Base-by-base conservation (phyloP, 2,888 invertebrate species). In the Bombylius major region DNA sequence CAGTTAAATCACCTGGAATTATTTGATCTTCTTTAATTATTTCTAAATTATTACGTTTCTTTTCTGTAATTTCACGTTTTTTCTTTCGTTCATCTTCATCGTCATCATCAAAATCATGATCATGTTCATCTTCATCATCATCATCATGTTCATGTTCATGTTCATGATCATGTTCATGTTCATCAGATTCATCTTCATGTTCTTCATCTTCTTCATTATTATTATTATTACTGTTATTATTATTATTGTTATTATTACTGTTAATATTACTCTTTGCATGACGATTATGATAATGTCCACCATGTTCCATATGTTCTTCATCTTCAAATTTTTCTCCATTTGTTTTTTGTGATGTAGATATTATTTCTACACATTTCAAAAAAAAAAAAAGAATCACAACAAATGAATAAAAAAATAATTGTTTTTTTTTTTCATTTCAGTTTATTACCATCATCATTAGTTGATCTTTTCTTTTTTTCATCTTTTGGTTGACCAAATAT, bases 401-500 rank as follows among this genome's bases (percentile, higher is more conserved):
- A 8, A 8, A 6, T 8, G 6, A 36, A 9, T 36, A 36, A 36
- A 36, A 36, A 9, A 36, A 36, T 8, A 36, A 8, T 8, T 3
- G 4, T 36, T 8, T 36, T 36, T 1, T 36, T 36, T 8, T 6
- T 36, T 36, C 36, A 9, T 36, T 9, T 36, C 4, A 9, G 36
- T 9, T 6, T 8, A 11, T 11, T 42, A 42, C 39, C 39, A 42
- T 42, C 7, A 42, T 42, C 47, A 11, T 51, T 33, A 14, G 47
- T 48, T 12, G 78, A 71, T 49, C 82, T 73, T 65, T 82, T 82
- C 31, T 80, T 81, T 42, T 75, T 77, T 64, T 79, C 79, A 45
- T 72, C 58, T n/a, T 56, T 53, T 36, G 75, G 67, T 50, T 76
- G 72, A 9, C 80, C 81, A 66, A 87, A 87, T 58, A 87, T 79